Evolutionary conservation across 2,888 invertebrate genomes (phyloP), one percentile per base, ranked within the genome.

Genomic region (Amitus sp.): DNA sequence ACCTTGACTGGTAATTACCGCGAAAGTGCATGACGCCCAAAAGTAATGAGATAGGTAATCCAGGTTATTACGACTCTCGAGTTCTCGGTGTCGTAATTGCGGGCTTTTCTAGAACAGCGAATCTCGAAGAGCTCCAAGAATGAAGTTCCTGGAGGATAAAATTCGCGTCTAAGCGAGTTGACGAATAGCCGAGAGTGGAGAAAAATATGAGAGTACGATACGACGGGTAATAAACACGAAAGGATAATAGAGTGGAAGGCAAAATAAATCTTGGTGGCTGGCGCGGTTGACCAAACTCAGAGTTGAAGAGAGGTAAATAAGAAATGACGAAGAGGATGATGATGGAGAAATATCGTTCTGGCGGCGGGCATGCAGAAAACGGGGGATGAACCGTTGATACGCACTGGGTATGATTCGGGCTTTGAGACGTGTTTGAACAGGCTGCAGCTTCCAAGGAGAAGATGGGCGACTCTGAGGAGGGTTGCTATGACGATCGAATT

Each of bases 401-500:
- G 62, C 49, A 55, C 55, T 47, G 51, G 45, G 47, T 60, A 55
- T 42, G 68, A 65, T 66, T 62, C 67, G 63, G 71, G 75, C 77
- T 76, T 75, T 73, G 73, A 72, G 74, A 74, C 73, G 73, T 79
- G 79, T 80, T 81, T 80, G 79, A 80, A 78, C 79, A 80, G 78
- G 73, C 79, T 76, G 70, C 75, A 73, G 75, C 75, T 71, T 75
- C 72, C 75, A 71, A 75, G 70, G 72, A 74, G 75, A 73, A 73
- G 62, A 52, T 34, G 56, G 65, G 66, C 64, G 55, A 66, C 56
- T 64, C 65, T 63, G 72, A 76, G 75, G 78, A 72, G 77, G 76
- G 80, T 81, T 81, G 80, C 80, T 81, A 81, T 81, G 80, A 80
- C 81, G 80, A 80, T 80, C 78, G 79, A 80, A 80, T 81, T 80